Conservation (phyloP, 2,888 invertebrate genomes). For the Thera obeliscata region DNA sequence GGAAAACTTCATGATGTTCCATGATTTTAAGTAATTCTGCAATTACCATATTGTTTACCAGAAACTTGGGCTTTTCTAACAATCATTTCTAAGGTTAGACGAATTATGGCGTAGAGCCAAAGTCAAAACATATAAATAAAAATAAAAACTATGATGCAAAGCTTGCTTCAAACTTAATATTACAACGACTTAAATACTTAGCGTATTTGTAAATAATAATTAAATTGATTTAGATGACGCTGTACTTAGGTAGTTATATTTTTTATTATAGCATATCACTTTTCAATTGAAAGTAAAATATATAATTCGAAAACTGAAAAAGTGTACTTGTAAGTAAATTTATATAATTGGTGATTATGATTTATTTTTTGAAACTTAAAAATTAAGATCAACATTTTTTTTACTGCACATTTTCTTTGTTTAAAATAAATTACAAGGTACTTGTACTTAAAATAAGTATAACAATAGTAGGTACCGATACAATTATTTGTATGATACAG, state of each 20-base stretch:
- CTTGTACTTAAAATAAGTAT: background rate
- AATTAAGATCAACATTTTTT: no score
- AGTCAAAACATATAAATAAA: slow-evolving; percentile 20
- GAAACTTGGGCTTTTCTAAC: slow-evolving; percentile 19
- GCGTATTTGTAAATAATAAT: slow-evolving; percentile 27
- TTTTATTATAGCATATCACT: background rate
- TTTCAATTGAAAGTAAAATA: background rate
- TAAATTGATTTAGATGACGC: background rate
- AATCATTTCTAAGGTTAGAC: slow-evolving; percentile 13
- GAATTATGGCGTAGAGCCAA: slow-evolving; percentile 5
- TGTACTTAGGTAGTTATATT: background rate
- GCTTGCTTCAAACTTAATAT: slow-evolving; percentile 17
- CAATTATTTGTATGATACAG: no score
- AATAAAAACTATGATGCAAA: slow-evolving; percentile 5
- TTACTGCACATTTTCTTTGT: no score
- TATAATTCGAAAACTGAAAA: background rate
- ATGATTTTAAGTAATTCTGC: background rate
- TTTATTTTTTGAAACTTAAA: no score
- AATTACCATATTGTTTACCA: background rate
- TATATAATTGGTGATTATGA: background rate
- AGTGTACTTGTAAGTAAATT: background rate
- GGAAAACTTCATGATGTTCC: background rate
- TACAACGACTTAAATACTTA: slow-evolving; percentile 39
- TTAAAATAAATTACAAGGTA: no score
- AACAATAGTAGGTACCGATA: background rate